Base-by-base conservation (phyloP, 2,797 vertebrate species). In the Micromesistius poutassou region DNA sequence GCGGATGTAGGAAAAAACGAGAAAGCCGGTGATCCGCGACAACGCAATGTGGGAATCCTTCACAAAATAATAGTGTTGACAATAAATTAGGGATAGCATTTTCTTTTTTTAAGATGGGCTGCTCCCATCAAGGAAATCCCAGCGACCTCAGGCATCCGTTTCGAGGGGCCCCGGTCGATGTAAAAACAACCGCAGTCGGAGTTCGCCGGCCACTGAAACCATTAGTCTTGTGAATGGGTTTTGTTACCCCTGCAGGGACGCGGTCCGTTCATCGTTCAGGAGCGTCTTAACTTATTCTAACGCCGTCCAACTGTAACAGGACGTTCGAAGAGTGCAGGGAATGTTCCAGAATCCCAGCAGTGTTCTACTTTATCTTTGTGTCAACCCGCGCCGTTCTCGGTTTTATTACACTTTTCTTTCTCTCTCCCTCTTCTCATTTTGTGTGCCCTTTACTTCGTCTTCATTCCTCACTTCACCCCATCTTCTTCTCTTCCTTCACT, bases 101-200 rank as follows among this genome's bases (percentile, higher is more conserved):
- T 55, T n/a, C 33, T 35, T 19, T 22, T 19, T 46, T 46, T 46
- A 46, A 46, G 42, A 62, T 62, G 77, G 83, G 80, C 83, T 74
- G 82, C 78, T 79, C 73, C 71, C 55, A 62, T n/a, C 46, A 7
- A 55, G 46, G 19, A 55, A 55, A 55, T 22, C 46, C 19, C 46
- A 6, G 46, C 46, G 46, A 55, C 46, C 46, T 5, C 46, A 62
- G 55, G n/a, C 55, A 25, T 55, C 46, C 42, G 42, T 46, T 46
- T 2, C 13, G 12, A 46, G 42, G 42, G 16, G 42, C 46, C 46
- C 46, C 46, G 7, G 46, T 46, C 46, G 16, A 22, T 55, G 46
- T 22, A 22, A 55, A 55, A 22, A n/a, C 55, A 62, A 62, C 55
- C 55, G n/a, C 55, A 62, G 55, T 10, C 22, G 14, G 6, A 55